phyloP scores from a whole-genome alignment of 2,113 vertebrate species.

The Nettapus auritus region DNA sequence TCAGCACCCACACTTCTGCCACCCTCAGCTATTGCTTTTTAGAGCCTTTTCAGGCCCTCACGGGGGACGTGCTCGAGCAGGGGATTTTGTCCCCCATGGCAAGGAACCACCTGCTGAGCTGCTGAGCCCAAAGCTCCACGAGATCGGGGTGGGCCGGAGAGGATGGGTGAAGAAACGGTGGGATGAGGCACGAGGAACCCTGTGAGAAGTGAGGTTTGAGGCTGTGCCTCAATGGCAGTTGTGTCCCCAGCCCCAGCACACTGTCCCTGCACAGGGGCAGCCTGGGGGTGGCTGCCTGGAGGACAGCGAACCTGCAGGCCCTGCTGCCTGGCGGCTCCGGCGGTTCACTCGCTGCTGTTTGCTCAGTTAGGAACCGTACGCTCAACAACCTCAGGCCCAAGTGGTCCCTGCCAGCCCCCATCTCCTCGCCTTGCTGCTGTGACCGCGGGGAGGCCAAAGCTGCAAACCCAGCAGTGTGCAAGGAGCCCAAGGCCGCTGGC shows the following conservation, averaged over 20 bases:
- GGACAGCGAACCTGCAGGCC: neutral
- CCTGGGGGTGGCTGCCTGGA: fast-evolving
- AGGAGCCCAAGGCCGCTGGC: too few species aligned
- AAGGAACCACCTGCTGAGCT: neutral
- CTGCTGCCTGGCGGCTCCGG: too few species aligned
- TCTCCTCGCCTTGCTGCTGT: fast-evolving
- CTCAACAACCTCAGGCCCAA: neutral
- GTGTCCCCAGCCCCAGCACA: neutral
- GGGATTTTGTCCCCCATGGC: neutral
- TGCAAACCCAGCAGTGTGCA: neutral
- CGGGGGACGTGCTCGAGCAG: neutral
- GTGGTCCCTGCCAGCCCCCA: neutral
- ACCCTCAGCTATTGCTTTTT: neutral
- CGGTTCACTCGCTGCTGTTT: fast-evolving
- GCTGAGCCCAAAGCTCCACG: neutral
- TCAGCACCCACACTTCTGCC: neutral
- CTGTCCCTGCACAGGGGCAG: neutral
- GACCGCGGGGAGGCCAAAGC: neutral
- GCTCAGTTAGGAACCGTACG: neutral
- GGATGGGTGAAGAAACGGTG: neutral
- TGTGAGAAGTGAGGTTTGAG: fast-evolving
- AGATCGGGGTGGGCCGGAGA: neutral
- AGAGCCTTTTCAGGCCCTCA: neutral
- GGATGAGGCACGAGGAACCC: neutral
- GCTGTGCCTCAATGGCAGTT: too few species aligned